Evolutionary conservation across 2,113 vertebrate genomes (phyloP), one percentile per base, ranked within the genome.

Genomic region (Brachypodius melanocephalos): DNA sequence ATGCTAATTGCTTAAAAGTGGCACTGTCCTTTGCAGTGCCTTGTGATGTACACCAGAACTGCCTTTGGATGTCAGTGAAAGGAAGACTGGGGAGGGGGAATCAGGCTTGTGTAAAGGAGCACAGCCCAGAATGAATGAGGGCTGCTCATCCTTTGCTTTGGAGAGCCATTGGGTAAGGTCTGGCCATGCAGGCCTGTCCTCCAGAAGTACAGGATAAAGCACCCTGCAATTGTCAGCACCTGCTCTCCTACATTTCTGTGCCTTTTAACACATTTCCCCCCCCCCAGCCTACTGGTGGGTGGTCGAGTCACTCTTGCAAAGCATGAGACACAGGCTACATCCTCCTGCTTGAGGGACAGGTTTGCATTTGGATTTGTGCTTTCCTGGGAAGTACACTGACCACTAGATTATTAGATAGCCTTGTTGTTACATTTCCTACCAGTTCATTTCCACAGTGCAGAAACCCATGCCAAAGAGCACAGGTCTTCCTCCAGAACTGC

Each of bases 1-100:
- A 94, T 93, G 43, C 61, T 85, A 65, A 75, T 88, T 85, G 90
- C 25, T 82, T 59, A 29, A 34, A 92, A 88, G 80, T 54, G 29
- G 18, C 11, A 31, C 40, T 73, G 28, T 61, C 45, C 54, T 83
- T 93, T 77, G 66, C 34, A 29, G 24, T 57, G 25, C 65, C 43
- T 84, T 52, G 48, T 57, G 28, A 38, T 25, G 17, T 13, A 29
- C n/a, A n/a, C 11, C 52, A 67, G 62, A 82, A 38, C 46, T 54
- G 61, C 93, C 57, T 95, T 62, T 6, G 8, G 32, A 12, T 83
- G 68, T 51, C n/a, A 17, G 4, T 5, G 45, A 55, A 24, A 55
- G 31, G 36, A 57, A 17, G 34, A 85, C 32, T 1, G 2, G 18
- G 26, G 14, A 51, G 17, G 11, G 14, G 19, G 1, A n/a, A 40